Conservation (phyloP, 2,888 invertebrate species). For the Chelonus formosanus region DNA sequence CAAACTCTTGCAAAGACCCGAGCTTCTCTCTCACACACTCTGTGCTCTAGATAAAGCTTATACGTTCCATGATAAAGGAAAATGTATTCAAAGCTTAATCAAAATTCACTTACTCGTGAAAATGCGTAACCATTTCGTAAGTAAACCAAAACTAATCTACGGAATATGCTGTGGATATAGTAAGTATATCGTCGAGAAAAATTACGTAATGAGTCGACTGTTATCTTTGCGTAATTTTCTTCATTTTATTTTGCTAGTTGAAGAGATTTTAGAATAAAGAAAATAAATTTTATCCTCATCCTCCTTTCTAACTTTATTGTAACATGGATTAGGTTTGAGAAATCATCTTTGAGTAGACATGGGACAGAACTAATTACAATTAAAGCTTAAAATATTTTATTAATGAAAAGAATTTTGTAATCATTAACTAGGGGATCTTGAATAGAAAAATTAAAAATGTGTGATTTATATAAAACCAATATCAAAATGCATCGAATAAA, state of each 20-base stretch:
- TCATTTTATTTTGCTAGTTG: not conserved
- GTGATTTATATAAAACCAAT: no score
- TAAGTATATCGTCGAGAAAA: not conserved
- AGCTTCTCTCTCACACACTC: conserved; percentile 4
- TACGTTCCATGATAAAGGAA: conserved; percentile 20
- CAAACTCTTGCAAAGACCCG: conserved; percentile 9
- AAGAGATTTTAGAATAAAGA: no score
- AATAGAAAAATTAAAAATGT: no score
- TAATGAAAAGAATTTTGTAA: no score
- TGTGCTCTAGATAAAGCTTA: conserved; percentile 21
- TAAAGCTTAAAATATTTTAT: no score
- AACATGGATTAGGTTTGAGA: no score
- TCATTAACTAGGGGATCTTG: no score
- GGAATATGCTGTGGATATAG: not conserved
- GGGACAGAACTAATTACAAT: no score
- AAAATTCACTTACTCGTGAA: conserved; percentile 30
- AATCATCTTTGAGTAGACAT: no score
- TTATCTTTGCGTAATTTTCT: conserved; percentile 16
- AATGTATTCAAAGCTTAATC: conserved; percentile 35
- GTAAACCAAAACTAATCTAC: conserved; percentile 21
- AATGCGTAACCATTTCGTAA: conserved; percentile 21
- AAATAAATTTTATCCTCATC: no score
- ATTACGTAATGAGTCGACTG: conserved; percentile 14
- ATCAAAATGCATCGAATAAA: no score
- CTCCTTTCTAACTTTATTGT: no score